Conservation (phyloP, 2,888 invertebrate genomes). For the Branchinecta sandiegonensis region DNA sequence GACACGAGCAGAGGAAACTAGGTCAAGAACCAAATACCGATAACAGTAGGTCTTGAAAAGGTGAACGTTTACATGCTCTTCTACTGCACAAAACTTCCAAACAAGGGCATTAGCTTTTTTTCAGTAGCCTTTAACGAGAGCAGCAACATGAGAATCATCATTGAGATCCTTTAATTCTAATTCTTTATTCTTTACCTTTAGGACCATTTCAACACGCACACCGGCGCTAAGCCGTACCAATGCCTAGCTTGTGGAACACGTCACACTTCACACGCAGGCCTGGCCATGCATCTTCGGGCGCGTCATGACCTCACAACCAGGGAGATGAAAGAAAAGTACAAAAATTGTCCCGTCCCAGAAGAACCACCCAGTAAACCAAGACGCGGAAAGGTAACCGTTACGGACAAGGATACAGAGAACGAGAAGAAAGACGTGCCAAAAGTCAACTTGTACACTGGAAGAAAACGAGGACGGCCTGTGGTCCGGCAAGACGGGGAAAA, state of each 20-base stretch:
- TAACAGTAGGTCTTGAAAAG: no score
- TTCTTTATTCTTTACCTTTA: not conserved
- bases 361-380: not conserved
- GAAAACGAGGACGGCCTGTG: not conserved
- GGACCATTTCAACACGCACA: conserved; percentile 2
- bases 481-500: no score
- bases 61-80: no score
- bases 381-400: no score
- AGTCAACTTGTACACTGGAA: not conserved
- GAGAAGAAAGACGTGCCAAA: not conserved
- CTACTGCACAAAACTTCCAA: no score
- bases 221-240: not conserved
- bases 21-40: no score
- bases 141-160: no score
- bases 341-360: not conserved
- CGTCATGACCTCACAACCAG: not conserved
- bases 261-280: not conserved
- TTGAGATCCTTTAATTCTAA: no score
- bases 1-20: no score
- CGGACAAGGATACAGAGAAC: not conserved
- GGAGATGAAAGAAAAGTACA: conserved; percentile 1
- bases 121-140: no score
- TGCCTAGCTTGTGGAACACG: not conserved
- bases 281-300: not conserved
- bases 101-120: no score